Percentiles rank a stretch among this genome's conserved stretches.
Evolutionary conservation across 2,888 invertebrate species (phyloP).

Genomic region (Chaitophorus viminalis): DNA sequence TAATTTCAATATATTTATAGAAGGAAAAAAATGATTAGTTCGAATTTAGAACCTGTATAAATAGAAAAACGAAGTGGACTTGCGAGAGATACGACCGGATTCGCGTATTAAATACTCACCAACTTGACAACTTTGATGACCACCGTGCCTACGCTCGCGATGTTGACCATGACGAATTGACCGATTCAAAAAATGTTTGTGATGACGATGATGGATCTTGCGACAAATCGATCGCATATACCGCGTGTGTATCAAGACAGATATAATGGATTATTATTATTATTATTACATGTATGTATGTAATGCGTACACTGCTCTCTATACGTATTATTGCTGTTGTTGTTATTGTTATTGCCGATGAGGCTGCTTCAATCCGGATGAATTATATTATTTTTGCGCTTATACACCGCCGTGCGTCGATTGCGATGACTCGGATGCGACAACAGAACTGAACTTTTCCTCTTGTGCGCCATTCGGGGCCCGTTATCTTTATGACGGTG

Average conservation of each 20-base stretch:
- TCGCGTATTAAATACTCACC: conserved; percentile 72
- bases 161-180: conserved; percentile 74
- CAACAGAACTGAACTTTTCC: not conserved
- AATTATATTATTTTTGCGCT: not conserved
- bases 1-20: too few species aligned
- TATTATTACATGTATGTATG: too few species aligned
- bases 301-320: too few species aligned
- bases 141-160: conserved; percentile 83
- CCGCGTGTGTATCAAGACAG: too few species aligned
- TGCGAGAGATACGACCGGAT: not conserved
- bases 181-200: not conserved
- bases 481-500: conserved; percentile 30
- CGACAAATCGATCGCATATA: not conserved
- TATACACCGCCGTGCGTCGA: not conserved
- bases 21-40: too few species aligned
- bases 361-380: too few species aligned
- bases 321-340: too few species aligned
- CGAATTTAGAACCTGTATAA: too few species aligned
- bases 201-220: not conserved
- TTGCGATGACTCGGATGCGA: not conserved
- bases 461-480: not conserved
- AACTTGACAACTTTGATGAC: conserved; percentile 84
- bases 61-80: not conserved
- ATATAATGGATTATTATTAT: too few species aligned
- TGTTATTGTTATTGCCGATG: not conserved